Conservation (phyloP, 2,113 vertebrate species). For the Thryonomys swinderianus region DNA sequence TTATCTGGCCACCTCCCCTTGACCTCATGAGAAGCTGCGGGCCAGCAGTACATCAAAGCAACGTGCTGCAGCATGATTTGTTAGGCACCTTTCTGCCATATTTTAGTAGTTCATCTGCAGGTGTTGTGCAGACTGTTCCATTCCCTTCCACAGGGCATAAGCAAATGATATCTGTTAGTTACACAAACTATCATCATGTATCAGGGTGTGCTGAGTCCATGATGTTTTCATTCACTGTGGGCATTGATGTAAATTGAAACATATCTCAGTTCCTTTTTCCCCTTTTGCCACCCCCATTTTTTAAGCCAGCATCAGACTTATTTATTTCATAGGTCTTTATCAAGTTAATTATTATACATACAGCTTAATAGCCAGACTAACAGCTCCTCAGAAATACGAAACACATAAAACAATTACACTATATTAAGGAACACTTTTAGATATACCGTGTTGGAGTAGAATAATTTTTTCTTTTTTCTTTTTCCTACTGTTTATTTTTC, state of each 20-base stretch:
- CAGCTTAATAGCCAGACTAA: not conserved
- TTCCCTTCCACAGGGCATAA: not conserved
- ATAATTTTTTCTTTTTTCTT: not conserved
- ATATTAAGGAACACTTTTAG: not conserved
- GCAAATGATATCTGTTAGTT: not conserved
- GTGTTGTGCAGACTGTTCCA: not conserved
- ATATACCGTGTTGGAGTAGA: not conserved
- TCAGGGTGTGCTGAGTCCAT: not conserved
- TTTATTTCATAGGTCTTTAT: not conserved
- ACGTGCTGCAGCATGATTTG: not conserved
- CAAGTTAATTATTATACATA: not conserved
- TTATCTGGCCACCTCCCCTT: not conserved
- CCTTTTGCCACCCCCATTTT: not conserved
- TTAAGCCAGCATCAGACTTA: not conserved
- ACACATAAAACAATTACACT: not conserved
- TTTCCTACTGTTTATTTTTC: not conserved
- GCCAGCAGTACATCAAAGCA: not conserved
- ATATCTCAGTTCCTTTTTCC: not conserved
- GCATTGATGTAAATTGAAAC: not conserved
- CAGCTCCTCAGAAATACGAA: not conserved
- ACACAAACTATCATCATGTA: not conserved
- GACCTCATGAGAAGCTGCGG: not conserved
- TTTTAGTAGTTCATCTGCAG: not conserved
- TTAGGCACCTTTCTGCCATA: not conserved
- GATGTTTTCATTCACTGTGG: not conserved